A percentile compares a stretch with the other conserved stretches of the same genome.
Evolutionary conservation across 2,888 invertebrate genomes (phyloP).

Genomic region (Pristionchus mayeri): DNA sequence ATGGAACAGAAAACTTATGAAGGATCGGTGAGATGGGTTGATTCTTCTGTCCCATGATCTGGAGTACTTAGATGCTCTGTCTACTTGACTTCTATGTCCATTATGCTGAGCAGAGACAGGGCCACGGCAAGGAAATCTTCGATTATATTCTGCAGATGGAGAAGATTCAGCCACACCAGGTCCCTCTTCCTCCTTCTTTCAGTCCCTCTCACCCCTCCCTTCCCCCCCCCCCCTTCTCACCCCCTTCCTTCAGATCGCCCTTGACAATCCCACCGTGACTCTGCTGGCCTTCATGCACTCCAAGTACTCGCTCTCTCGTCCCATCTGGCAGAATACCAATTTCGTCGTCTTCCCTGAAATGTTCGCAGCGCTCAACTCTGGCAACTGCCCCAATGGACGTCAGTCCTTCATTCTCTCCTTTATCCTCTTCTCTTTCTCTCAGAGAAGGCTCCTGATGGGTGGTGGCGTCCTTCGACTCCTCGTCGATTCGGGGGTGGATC

Average conservation of each 20-base stretch:
- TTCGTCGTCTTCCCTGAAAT: slow-evolving; percentile 90
- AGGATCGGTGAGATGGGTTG: slow-evolving; percentile 79
- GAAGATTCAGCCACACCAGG: slow-evolving; percentile 64
- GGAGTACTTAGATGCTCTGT: slow-evolving; percentile 84
- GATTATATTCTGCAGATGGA: slow-evolving; percentile 85
- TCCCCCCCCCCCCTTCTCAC: background rate
- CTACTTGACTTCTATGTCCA: slow-evolving; percentile 93
- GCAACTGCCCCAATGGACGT: slow-evolving; percentile 53
- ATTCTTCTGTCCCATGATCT: no score
- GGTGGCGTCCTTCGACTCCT: slow-evolving; percentile 71
- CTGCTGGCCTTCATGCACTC: slow-evolving; percentile 88
- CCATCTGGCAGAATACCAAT: slow-evolving; percentile 89
- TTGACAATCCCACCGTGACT: slow-evolving; percentile 93
- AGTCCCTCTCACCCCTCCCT: background rate
- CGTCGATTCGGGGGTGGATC: slow-evolving; percentile 64
- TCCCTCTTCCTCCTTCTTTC: slow-evolving; percentile 27
- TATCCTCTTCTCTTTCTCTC: background rate
- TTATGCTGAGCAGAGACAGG: slow-evolving; percentile 87
- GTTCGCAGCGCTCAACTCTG: slow-evolving; percentile 79
- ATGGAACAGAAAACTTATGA: slow-evolving; percentile 69
- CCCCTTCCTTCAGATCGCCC: slow-evolving; percentile 82
- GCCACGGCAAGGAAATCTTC: slow-evolving; percentile 88
- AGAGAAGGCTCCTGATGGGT: slow-evolving; percentile 68
- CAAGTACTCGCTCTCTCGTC: slow-evolving; percentile 84
- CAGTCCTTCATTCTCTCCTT: background rate